phyloP scores from a whole-genome alignment of 2,113 vertebrate species.

The Pithys albifrons region DNA sequence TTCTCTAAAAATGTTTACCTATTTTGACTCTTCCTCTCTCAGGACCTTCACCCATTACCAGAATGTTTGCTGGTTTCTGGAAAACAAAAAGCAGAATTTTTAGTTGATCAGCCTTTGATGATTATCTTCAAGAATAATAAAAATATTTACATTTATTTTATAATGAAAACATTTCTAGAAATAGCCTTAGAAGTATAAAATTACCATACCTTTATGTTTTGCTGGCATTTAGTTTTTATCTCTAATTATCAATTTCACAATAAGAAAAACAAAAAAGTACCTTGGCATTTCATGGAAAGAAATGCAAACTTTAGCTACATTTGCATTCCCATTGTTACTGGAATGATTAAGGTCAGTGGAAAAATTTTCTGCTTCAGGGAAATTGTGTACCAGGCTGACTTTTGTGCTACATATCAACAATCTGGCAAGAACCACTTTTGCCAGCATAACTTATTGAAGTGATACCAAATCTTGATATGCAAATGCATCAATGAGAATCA shows the following conservation, averaged over 20 bases:
- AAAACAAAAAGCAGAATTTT: conserved; percentile 73
- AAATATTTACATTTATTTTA: background rate
- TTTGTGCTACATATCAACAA: background rate
- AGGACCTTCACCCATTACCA: conserved; percentile 92
- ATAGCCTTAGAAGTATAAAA: background rate
- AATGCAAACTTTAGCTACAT: background rate
- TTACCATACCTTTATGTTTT: background rate
- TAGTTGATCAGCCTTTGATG: conserved; percentile 2
- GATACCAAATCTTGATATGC: background rate
- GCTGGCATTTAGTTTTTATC: background rate
- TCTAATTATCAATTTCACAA: background rate
- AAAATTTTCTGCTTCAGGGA: background rate
- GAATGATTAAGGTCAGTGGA: background rate
- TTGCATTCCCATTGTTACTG: background rate
- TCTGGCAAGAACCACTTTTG: background rate
- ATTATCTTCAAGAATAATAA: background rate
- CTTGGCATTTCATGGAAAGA: background rate
- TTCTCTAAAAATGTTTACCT: conserved; percentile 68
- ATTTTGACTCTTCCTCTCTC: conserved; percentile 94
- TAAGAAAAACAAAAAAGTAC: background rate
- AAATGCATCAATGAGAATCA: background rate
- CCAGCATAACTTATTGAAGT: background rate
- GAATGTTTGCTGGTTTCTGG: conserved; percentile 93
- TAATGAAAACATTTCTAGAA: background rate
- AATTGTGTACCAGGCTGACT: background rate